Evolutionary conservation across 2,113 vertebrate species (phyloP).

Genomic region (Gulo gulo): DNA sequence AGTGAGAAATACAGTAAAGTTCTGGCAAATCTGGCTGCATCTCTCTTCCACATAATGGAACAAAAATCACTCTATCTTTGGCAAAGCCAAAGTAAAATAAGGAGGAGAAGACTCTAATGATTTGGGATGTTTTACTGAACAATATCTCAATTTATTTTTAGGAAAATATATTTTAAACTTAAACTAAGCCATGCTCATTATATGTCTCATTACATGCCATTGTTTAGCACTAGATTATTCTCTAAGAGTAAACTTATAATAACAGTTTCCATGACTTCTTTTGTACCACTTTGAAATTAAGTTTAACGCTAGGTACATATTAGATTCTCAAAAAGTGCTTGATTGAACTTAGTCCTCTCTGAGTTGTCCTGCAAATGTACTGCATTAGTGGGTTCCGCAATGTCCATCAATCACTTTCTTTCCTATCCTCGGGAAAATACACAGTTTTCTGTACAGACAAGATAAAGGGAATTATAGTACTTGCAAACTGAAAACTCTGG

Average conservation of each 20-base stretch:
- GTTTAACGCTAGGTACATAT: not conserved
- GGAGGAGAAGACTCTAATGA: not conserved
- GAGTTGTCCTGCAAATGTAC: not conserved
- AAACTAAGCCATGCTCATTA: not conserved
- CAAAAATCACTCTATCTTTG: slow-evolving; percentile 1
- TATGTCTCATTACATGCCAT: not conserved
- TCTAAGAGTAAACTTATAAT: not conserved
- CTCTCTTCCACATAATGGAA: not conserved
- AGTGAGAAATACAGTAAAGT: not conserved
- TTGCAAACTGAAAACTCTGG: not conserved
- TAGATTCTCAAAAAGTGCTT: slow-evolving; percentile 2
- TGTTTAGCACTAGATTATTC: not conserved
- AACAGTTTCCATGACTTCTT: slow-evolving; percentile 21
- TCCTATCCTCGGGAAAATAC: not conserved
- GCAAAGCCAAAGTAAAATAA: not conserved
- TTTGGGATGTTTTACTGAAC: not conserved
- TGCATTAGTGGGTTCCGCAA: not conserved
- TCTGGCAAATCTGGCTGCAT: not conserved
- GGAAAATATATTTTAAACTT: not conserved
- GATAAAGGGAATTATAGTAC: not conserved
- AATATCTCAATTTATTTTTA: slow-evolving; percentile 32
- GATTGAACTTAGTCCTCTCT: slow-evolving; percentile 1
- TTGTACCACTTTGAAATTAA: not conserved
- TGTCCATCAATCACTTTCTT: not conserved
- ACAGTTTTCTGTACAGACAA: not conserved